Evolutionary conservation across 2,888 invertebrate species (phyloP), one percentile per base, ranked within the genome.

Genomic region (Aphodius sticticus): DNA sequence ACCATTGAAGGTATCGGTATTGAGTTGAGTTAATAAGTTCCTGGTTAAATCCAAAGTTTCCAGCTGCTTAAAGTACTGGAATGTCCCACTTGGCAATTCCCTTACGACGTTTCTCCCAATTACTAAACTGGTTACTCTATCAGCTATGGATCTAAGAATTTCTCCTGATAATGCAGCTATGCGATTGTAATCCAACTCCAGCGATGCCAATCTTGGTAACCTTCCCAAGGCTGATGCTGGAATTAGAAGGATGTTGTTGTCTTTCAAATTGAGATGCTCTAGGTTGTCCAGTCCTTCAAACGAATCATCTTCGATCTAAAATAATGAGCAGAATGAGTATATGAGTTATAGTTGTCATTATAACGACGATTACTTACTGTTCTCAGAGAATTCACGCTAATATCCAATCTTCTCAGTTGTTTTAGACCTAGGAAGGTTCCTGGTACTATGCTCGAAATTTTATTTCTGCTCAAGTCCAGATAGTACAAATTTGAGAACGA

Each of bases 191-290:
- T 96, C 96, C 81, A 97, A 89, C 86, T 95, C 94, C 0, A 97
- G 91, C 12, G 93, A 92, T 3, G 92, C 91, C 2, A 97, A 89
- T 76, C 93, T 93, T 0, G 96, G 95, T 14, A 97, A 88, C n/a
- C 95, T 92, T 6, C 95, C 95, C 6, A 97, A 89, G 0, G 97
- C 96, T 70, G 95, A 94, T 0, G 96, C 95, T 0, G 97, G 97
- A 70, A 97, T 94, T 0, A 96, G 90, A 0, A 97, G 91, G 78
- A 97, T 95, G 83, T 97, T 96, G 89, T 97, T 97, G 88, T 97
- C 97, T 84, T 94, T 93, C 9, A 97, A 90, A 37, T 95, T 93
- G 0, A 97, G 90, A 69, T 94, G 94, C 87, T 95, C 93, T 15
- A 97, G 90, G 83, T 92, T 94, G 53, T 93, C 92, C 82, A 97